A percentile compares a stretch with the other conserved stretches of the same genome.
Evolutionary conservation across 2,113 vertebrate genomes (phyloP).

Genomic region (Dascyllus trimaculatus): DNA sequence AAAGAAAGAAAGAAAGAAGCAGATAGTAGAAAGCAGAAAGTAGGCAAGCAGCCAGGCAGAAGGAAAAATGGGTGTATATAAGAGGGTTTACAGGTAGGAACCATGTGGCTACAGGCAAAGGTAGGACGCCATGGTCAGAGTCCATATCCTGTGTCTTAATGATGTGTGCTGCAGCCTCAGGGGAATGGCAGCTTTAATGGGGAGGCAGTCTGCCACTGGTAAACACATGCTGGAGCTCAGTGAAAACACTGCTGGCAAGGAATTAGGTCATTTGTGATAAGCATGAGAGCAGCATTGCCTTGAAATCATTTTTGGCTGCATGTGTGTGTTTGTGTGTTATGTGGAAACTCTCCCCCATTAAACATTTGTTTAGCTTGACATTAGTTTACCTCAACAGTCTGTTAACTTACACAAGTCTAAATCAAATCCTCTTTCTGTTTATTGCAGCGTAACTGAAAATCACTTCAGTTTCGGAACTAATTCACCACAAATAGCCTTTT

Average conservation of each 20-base stretch:
- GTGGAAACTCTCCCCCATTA: constrained; percentile 54
- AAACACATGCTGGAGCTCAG: constrained; percentile 80
- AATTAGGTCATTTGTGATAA: constrained; percentile 81
- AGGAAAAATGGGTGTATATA: constrained; percentile 53
- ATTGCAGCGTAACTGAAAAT: constrained; percentile 31
- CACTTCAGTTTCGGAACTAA: constrained; percentile 36
- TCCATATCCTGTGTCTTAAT: constrained; percentile 83
- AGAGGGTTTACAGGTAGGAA: constrained; percentile 80
- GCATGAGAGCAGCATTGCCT: constrained; percentile 65
- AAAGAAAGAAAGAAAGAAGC: constrained; percentile 8
- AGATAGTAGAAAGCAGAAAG: constrained; percentile 32
- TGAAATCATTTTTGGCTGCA: constrained; percentile 67
- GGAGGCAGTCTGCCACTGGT: constrained; percentile 79
- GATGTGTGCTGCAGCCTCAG: constrained; percentile 67
- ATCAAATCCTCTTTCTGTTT: constrained; percentile 55
- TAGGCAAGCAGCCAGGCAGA: constrained; percentile 58
- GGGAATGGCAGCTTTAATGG: constrained; percentile 79
- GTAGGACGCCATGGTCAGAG: constrained; percentile 74
- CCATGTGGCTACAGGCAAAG: constrained; percentile 77
- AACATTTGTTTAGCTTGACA: constrained; percentile 70
- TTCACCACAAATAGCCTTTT: constrained; percentile 44
- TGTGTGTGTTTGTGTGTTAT: constrained; percentile 27
- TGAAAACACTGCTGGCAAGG: constrained; percentile 70
- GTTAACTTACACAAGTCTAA: constrained; percentile 40
- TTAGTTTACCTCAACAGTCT: constrained; percentile 62